Evolutionary conservation across 2,113 vertebrate species (phyloP).

Genomic region (Sinocyclocheilus anshuiensis): DNA sequence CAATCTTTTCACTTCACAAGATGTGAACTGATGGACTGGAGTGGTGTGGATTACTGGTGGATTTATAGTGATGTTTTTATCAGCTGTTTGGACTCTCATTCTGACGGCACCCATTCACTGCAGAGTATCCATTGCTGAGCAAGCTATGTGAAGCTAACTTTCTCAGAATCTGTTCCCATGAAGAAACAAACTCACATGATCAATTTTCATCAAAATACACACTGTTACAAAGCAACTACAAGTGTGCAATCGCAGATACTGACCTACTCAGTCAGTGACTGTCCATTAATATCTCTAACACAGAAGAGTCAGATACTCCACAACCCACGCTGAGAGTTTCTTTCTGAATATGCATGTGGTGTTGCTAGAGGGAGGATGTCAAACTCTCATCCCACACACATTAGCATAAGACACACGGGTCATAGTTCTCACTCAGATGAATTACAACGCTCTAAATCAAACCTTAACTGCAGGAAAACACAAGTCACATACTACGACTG

Average conservation of each 20-base stretch:
- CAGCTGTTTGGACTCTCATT: no score
- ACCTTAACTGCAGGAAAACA: neutral
- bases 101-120: no score
- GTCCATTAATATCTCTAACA: neutral
- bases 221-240: neutral
- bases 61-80: no score
- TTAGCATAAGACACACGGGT: neutral
- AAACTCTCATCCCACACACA: conserved; percentile 10
- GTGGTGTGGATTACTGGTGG: no score
- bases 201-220: neutral
- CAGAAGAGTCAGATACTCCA: neutral
- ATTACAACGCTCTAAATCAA: neutral
- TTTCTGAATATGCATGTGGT: conserved; percentile 8
- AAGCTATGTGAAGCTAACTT: no score
- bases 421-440: neutral
- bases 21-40: no score
- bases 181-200: no score
- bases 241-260: neutral
- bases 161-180: no score
- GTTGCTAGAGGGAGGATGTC: neutral
- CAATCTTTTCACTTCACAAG: no score
- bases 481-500: neutral
- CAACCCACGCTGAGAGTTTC: neutral
- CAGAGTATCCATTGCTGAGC: no score
- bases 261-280: neutral